Evolutionary conservation across 2,888 invertebrate species (phyloP).

Genomic region (Macrosoma leucophasiata): DNA sequence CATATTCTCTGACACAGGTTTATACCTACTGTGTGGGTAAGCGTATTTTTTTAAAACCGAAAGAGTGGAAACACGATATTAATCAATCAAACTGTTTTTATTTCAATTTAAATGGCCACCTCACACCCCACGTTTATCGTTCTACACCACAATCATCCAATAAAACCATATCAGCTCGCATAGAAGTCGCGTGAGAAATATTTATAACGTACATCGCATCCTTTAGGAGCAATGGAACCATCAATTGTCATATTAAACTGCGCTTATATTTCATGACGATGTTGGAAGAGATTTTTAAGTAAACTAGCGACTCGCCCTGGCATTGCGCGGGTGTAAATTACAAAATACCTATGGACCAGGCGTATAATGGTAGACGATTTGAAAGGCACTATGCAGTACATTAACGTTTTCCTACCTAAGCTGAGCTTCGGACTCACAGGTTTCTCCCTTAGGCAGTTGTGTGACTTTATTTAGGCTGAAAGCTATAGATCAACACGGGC

Average conservation of each 20-base stretch:
- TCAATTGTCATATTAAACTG: constrained; percentile 12
- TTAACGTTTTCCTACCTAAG: too few species aligned
- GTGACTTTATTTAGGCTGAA: too few species aligned
- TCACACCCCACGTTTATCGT: constrained; percentile 30
- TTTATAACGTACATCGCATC: constrained; percentile 45
- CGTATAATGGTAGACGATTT: too few species aligned
- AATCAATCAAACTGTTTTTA: constrained; percentile 25
- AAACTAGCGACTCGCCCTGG: not conserved
- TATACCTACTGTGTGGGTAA: too few species aligned
- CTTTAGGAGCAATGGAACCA: constrained; percentile 43
- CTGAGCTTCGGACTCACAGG: too few species aligned
- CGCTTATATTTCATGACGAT: constrained; percentile 17
- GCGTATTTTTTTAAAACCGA: too few species aligned
- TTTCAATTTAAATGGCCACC: constrained; percentile 15
- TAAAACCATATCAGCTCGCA: constrained; percentile 39
- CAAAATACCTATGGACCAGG: not conserved
- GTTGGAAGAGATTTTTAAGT: not conserved
- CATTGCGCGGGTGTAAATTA: not conserved
- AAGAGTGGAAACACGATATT: too few species aligned
- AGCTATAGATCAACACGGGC: too few species aligned
- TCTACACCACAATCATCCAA: constrained; percentile 34
- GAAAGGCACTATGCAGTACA: too few species aligned
- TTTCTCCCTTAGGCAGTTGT: too few species aligned
- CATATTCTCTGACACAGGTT: too few species aligned
- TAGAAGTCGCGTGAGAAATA: constrained; percentile 48